Base-by-base conservation (phyloP, 2,797 vertebrate genomes). In the Phataginus tricuspis region DNA sequence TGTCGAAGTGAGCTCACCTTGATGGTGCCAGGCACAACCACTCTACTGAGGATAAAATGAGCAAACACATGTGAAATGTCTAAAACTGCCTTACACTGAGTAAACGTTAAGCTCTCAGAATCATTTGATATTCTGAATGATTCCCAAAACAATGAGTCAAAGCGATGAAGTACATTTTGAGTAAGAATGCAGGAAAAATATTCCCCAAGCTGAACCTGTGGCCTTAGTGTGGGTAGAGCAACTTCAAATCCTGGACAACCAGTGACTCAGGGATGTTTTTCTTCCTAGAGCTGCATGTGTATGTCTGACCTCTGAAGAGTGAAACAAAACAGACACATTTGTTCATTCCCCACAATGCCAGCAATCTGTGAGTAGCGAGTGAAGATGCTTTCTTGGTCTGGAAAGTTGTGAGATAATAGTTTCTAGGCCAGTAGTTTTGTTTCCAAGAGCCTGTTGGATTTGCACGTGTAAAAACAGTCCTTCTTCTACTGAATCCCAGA, bases 361-460 rank as follows among this genome's bases (percentile, higher is more conserved):
- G 75, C 86, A 95, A 85, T 87, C 66, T 85, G 78, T 42, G 89
- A 94, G 64, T 42, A 84, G 69, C 0, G 16, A 90, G 78, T 49
- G 21, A 94, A 95, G 86, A 91, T 94, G 49, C 57, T 79, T 91
- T 96, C 45, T 90, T 78, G 66, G 86, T 91, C 96, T 87, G 75
- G 66, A 34, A 96, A 96, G 92, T 93, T 92, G 91, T 84, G 93
- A 37, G 78, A 94, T 95, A 97, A 97, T 97, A 96, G 66, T 95
- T 95, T 96, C 96, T 98, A 94, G 66, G 86, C 75, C 86, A 95
- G 94, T 71, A 93, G 79, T 97, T 98, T 97, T 96, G 97, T 96
- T 96, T 97, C 84, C 77, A 86, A 96, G 72, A 84, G 88, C 25
- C 86, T 87, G 49, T 90, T 91, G 4, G 8, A 93, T 96, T 93